These are phyloP conservation scores for Drosophila arawakana DNA, from an alignment of 1,140 invertebrate species.

Conservation along the genomic window DNA sequence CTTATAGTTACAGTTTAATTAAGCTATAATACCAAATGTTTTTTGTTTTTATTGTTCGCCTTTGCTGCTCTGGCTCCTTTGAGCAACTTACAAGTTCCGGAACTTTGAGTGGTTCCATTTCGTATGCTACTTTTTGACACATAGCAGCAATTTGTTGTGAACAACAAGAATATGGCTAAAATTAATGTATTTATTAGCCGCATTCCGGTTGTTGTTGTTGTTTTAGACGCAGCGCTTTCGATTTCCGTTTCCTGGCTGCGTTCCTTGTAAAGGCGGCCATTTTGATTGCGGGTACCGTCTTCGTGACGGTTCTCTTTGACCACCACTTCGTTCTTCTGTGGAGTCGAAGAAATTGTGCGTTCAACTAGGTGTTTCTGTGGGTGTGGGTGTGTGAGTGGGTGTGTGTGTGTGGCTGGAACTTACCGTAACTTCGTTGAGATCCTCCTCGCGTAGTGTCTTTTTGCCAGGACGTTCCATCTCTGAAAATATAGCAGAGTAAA, in stretches of 20 bases:
- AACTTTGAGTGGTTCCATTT: neutral
- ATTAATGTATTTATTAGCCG: constrained; percentile 64
- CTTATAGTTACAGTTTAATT: constrained; percentile 77
- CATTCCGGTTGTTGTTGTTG: constrained; percentile 19
- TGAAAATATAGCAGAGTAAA: constrained; percentile 11
- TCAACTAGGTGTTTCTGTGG: neutral
- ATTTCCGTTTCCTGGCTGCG: constrained; percentile 58
- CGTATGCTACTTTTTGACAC: constrained; percentile 4
- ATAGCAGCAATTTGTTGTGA: constrained; percentile 40
- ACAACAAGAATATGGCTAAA: constrained; percentile 66
- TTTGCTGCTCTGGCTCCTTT: neutral
- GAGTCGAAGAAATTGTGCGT: neutral
- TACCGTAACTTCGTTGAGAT: constrained; percentile 77
- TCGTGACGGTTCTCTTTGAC: constrained; percentile 78
- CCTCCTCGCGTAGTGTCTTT: constrained; percentile 68
- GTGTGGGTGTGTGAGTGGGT: neutral
- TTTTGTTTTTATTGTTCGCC: constrained; percentile 12
- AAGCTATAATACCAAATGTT: constrained; percentile 70
- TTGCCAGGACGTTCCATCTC: constrained; percentile 83
- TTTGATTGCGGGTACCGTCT: constrained; percentile 80
- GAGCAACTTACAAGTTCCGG: constrained; percentile 1
- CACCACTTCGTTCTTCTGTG: constrained; percentile 76
- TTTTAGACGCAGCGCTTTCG: constrained; percentile 25
- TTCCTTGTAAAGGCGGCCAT: constrained; percentile 83
- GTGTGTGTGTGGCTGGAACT: constrained; percentile 27